phyloP scores from a whole-genome alignment of 2,888 invertebrate species.

The Leptopilina syphax region DNA sequence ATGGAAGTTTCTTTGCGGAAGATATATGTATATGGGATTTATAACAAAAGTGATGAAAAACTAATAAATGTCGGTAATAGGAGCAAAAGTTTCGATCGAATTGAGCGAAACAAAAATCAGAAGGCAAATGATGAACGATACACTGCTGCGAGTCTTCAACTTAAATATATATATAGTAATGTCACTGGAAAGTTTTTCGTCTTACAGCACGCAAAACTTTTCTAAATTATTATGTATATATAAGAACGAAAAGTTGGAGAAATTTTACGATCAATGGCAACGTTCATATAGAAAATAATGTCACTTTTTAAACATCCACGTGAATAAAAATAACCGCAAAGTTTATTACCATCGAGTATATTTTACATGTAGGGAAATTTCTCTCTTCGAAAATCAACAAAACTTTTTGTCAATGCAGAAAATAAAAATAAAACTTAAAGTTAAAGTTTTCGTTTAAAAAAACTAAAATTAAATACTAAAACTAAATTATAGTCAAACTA shows the following conservation, averaged over 20 bases:
- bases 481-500: too few relatives aligned
- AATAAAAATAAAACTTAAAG: too few relatives aligned
- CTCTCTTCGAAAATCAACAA: not conserved
- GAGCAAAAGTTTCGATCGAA: constrained; percentile 5
- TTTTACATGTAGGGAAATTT: not conserved
- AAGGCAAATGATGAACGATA: constrained; percentile 29
- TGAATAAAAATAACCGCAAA: constrained; percentile 3
- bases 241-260: constrained; percentile 42
- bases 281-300: constrained; percentile 29
- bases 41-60: constrained; percentile 15
- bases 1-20: constrained; percentile 17
- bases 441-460: too few relatives aligned
- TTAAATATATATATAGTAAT: not conserved
- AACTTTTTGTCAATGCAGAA: too few relatives aligned
- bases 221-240: constrained; percentile 43
- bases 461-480: too few relatives aligned
- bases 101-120: constrained; percentile 16
- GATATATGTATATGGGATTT: constrained; percentile 1
- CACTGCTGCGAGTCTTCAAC: not conserved
- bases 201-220: not conserved
- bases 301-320: constrained; percentile 14
- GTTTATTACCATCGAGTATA: constrained; percentile 20
- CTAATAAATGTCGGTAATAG: constrained; percentile 30
- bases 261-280: constrained; percentile 56
- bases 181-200: constrained; percentile 5